Evolutionary conservation across 1,140 invertebrate genomes (phyloP).

Genomic region (Hydropsyche tenuis): DNA sequence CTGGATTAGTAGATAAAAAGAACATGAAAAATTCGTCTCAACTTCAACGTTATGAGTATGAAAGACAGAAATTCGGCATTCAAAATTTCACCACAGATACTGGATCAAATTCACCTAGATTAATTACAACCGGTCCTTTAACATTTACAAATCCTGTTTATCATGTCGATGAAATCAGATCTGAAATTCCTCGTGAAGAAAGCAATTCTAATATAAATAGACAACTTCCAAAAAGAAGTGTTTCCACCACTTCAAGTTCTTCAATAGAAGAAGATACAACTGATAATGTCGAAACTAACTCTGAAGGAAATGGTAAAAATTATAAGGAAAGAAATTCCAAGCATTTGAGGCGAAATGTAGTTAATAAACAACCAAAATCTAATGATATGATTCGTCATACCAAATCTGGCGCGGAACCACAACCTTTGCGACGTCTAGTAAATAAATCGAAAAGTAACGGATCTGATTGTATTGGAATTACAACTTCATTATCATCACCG

Average conservation of each 20-base stretch:
- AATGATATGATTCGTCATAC: conserved; percentile 42
- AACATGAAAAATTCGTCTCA: conserved; percentile 62
- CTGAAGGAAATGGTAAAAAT: conserved; percentile 62
- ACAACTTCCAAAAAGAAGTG: conserved; percentile 43
- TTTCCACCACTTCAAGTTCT: conserved; percentile 60
- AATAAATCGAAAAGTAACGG: conserved; percentile 53
- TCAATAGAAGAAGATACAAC: conserved; percentile 64
- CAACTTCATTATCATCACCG: background rate
- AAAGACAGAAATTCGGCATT: conserved; percentile 62
- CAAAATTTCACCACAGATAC: conserved; percentile 64
- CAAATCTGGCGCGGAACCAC: conserved; percentile 44
- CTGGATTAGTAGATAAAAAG: conserved; percentile 43
- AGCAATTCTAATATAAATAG: conserved; percentile 36
- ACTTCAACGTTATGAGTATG: conserved; percentile 62
- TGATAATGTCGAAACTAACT: conserved; percentile 63
- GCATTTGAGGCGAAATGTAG: conserved; percentile 56
- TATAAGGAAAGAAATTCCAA: conserved; percentile 61
- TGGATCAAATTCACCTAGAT: conserved; percentile 61
- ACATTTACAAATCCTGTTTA: conserved; percentile 90
- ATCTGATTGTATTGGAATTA: conserved; percentile 29
- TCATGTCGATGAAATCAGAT: conserved; percentile 68
- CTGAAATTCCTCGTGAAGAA: conserved; percentile 39
- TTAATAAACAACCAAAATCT: conserved; percentile 51
- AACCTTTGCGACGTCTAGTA: conserved; percentile 41
- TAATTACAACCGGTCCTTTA: conserved; percentile 68